phyloP scores from a whole-genome alignment of 2,113 vertebrate species.

The Blennius ocellaris region DNA sequence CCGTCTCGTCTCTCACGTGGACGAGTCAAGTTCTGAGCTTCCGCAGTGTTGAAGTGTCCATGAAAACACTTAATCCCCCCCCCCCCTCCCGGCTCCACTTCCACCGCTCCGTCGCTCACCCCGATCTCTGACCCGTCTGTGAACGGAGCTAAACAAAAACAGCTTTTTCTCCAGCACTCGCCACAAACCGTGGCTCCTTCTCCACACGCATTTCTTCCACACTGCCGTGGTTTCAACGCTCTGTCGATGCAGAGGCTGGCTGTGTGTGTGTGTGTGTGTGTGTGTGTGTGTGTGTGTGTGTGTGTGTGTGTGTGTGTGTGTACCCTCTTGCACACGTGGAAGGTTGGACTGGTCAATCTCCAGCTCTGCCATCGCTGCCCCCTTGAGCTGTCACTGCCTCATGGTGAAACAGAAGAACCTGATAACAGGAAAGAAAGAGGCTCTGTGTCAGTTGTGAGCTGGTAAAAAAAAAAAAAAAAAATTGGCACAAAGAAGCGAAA shows the following conservation, averaged over 20 bases:
- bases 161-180: slow-evolving; percentile 14
- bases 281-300: background rate
- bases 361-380: slow-evolving; percentile 81
- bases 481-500: too few species aligned
- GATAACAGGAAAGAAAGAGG: background rate
- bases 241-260: background rate
- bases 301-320: background rate
- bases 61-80: background rate
- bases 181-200: background rate
- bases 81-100: background rate
- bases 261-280: background rate
- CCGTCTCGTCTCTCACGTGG: too few species aligned
- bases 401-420: slow-evolving; percentile 50
- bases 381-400: slow-evolving; percentile 64
- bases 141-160: slow-evolving; percentile 10
- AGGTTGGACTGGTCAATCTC: slow-evolving; percentile 84
- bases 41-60: background rate
- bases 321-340: slow-evolving; percentile 80
- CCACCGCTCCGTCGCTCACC: slow-evolving; percentile 28
- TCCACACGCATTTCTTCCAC: slow-evolving; percentile 1
- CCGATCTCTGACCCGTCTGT: slow-evolving; percentile 32
- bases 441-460: background rate
- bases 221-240: background rate
- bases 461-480: background rate
- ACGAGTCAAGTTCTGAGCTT: too few species aligned